Conservation (phyloP, 1,140 invertebrate species). For the Apis florea region DNA sequence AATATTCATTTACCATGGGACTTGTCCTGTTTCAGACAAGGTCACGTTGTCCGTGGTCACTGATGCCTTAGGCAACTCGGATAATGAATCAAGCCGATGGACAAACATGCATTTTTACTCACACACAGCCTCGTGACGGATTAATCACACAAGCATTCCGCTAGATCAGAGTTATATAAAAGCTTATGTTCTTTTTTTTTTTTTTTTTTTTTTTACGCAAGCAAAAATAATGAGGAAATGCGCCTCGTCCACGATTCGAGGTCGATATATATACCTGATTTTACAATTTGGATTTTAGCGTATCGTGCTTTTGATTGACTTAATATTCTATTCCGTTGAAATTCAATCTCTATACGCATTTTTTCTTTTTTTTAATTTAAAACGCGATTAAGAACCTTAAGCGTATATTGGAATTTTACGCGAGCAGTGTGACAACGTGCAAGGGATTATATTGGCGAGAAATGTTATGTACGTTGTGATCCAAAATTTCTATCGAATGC, state of each 20-base stretch:
- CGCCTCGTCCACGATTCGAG: background rate
- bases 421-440: background rate
- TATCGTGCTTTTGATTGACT: no score
- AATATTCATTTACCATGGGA: background rate
- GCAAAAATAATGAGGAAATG: background rate
- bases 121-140: background rate
- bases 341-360: no score
- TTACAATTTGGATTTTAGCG: no score
- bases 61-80: constrained; percentile 3
- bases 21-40: background rate
- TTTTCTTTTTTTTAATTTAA: background rate
- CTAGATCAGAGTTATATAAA: background rate
- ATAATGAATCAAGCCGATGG: constrained; percentile 25
- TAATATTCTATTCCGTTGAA: no score
- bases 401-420: background rate
- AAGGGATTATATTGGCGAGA: background rate
- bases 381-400: background rate
- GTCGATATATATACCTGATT: no score
- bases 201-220: background rate
- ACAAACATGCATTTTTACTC: constrained; percentile 11
- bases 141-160: constrained; percentile 6
- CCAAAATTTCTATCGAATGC: constrained; percentile 12
- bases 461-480: background rate
- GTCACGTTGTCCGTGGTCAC: constrained; percentile 5
- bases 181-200: background rate